Evolutionary conservation across 2,797 vertebrate genomes (phyloP).

Genomic region (Tauraco hartlaubi): DNA sequence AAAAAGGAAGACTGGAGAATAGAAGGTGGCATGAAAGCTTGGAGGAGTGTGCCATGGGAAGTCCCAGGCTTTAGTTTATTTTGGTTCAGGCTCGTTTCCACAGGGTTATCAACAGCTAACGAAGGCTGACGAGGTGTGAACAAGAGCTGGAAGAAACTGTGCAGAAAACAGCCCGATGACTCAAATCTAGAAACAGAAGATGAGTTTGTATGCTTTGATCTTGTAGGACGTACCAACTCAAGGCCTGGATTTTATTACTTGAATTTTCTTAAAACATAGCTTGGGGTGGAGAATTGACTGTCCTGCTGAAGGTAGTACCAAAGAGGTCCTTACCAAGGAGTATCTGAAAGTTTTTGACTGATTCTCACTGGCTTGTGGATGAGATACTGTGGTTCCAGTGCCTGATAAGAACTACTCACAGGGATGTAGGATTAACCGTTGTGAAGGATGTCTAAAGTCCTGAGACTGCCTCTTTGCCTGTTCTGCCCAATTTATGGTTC

Average conservation of each 20-base stretch:
- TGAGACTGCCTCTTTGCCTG: neutral
- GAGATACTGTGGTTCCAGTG: too few relatives aligned
- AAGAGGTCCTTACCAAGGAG: neutral
- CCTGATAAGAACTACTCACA: neutral
- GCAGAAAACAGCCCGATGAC: neutral
- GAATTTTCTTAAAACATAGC: neutral
- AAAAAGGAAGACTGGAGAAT: neutral
- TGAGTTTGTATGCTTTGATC: neutral
- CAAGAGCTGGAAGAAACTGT: neutral
- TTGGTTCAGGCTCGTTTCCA: neutral
- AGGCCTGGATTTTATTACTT: neutral
- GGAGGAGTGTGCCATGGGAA: neutral
- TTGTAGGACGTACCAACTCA: neutral
- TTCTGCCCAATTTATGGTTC: neutral
- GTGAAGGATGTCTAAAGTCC: neutral
- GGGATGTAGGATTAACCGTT: accelerated
- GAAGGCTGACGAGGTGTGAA: neutral
- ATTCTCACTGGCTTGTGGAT: neutral
- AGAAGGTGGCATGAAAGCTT: neutral
- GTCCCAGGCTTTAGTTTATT: too few relatives aligned
- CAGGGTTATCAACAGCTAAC: neutral
- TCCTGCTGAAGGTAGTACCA: neutral
- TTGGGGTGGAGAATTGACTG: neutral
- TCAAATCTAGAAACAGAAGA: neutral
- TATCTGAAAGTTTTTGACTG: neutral